Conservation (phyloP, 2,888 invertebrate species). For the Parasteatoda lunata region DNA sequence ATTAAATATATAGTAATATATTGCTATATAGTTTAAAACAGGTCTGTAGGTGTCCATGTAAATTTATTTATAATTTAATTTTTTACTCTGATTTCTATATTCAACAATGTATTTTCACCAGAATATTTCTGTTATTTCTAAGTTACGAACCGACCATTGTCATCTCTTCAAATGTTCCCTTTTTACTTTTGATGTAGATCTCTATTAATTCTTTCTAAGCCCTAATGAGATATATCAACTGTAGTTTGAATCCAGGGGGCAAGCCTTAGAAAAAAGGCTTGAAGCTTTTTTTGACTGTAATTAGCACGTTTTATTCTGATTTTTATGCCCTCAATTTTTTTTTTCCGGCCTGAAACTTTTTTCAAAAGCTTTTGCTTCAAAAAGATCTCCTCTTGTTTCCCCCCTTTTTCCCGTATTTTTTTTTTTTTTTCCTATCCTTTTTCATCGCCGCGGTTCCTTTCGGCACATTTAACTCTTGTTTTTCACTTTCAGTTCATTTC, state of each 20-base stretch:
- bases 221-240: background rate
- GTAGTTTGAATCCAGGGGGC: background rate
- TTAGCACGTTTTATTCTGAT: slow-evolving; percentile 55
- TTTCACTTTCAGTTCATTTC: slow-evolving; percentile 68
- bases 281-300: slow-evolving; percentile 55
- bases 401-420: slow-evolving; percentile 19
- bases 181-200: too few relatives aligned
- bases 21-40: too few relatives aligned
- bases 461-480: slow-evolving; percentile 68
- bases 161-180: too few relatives aligned
- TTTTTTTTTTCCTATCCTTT: slow-evolving; percentile 11
- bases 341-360: slow-evolving; percentile 28
- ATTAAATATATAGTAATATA: too few relatives aligned
- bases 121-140: too few relatives aligned
- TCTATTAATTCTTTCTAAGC: background rate
- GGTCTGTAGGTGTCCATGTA: too few relatives aligned
- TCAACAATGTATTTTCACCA: too few relatives aligned
- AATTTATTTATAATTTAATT: too few relatives aligned
- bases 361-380: slow-evolving; percentile 2
- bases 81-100: too few relatives aligned
- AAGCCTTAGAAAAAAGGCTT: slow-evolving; percentile 11
- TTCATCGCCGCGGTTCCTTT: slow-evolving; percentile 44
- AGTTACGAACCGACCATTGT: too few relatives aligned
- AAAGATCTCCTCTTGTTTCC: slow-evolving; percentile 4
- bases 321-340: slow-evolving; percentile 40